Conservation (phyloP, 2,113 vertebrate genomes). For the Tragelaphus strepsiceros region DNA sequence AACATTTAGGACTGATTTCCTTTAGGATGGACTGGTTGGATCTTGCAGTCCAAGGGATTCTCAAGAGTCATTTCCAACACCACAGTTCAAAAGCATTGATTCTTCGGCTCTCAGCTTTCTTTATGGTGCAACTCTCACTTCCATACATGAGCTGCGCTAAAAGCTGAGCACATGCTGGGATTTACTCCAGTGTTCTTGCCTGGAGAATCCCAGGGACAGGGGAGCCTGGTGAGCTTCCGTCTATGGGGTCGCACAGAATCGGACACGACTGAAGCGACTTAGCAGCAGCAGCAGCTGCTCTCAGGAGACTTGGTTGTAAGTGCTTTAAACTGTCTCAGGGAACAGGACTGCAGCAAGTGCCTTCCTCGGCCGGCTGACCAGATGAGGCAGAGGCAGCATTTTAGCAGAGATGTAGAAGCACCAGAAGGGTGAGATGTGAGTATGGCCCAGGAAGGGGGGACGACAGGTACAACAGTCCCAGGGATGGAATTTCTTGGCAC, state of each 20-base stretch:
- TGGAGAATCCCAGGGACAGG: too few species aligned
- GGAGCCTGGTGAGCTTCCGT: too few species aligned
- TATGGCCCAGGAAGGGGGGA: not conserved
- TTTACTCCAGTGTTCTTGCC: too few species aligned
- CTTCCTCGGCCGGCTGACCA: not conserved
- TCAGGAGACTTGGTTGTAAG: not conserved
- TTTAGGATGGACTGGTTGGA: not conserved
- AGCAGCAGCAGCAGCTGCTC: not conserved
- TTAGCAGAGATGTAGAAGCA: not conserved
- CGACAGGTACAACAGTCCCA: not conserved
- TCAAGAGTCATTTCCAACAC: not conserved
- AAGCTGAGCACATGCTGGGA: not conserved
- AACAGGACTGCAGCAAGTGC: not conserved
- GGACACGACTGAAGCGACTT: too few species aligned
- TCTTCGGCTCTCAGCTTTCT: rapidly evolving
- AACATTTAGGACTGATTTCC: not conserved
- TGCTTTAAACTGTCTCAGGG: not conserved
- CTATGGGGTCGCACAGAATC: too few species aligned
- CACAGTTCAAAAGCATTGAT: not conserved
- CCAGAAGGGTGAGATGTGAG: not conserved
- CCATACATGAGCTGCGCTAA: not conserved
- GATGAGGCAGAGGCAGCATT: not conserved
- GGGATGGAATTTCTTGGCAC: not conserved
- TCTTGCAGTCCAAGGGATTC: not conserved
- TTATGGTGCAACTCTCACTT: not conserved